Evolutionary conservation across 2,888 invertebrate genomes (phyloP).

Genomic region (Prionchulus punctatus): DNA sequence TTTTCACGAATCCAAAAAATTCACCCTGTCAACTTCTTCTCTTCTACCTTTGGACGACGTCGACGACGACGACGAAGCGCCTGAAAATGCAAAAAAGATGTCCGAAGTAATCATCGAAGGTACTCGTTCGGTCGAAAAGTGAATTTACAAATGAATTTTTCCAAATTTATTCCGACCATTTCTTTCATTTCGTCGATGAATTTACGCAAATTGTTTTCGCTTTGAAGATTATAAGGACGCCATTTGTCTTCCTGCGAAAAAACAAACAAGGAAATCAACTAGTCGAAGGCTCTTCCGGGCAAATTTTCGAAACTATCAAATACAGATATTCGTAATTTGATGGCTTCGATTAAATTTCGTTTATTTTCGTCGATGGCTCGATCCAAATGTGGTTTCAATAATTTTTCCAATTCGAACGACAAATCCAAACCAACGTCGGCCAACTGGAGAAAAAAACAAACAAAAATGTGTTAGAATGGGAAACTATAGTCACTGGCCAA

Average conservation of each 20-base stretch:
- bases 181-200: conserved; percentile 53
- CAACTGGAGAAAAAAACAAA: conserved; percentile 9
- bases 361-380: conserved; percentile 59
- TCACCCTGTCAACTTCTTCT: no score
- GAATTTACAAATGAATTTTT: conserved; percentile 46
- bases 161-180: conserved; percentile 51
- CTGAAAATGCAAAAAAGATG: neutral
- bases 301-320: neutral
- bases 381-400: conserved; percentile 58
- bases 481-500: neutral
- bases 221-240: conserved; percentile 60
- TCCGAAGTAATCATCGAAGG: no score
- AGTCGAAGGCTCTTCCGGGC: neutral
- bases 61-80: neutral
- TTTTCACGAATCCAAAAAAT: neutral
- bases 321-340: conserved; percentile 47
- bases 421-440: conserved; percentile 63
- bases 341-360: conserved; percentile 63
- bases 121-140: neutral
- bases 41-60: neutral
- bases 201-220: conserved; percentile 51
- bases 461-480: conserved; percentile 1
- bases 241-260: conserved; percentile 57
- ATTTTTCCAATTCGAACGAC: conserved; percentile 71
- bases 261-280: neutral